These are phyloP conservation scores for Tympanuchus pallidicinctus DNA, from an alignment of 2,113 vertebrate species.

Conservation along the genomic window DNA sequence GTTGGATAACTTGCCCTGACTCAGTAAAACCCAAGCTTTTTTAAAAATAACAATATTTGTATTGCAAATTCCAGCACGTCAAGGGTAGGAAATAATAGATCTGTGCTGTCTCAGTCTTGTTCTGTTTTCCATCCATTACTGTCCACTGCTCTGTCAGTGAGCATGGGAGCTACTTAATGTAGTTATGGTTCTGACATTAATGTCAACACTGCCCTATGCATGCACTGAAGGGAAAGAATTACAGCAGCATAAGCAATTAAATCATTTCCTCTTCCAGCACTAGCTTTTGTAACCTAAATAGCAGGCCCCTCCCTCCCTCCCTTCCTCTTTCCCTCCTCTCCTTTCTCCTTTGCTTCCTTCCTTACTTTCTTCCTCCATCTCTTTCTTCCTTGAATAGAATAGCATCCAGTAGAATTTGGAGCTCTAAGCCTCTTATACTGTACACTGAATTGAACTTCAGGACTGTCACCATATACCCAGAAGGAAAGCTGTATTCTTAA, in stretches of 20 bases:
- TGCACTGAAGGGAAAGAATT: neutral
- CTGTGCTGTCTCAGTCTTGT: neutral
- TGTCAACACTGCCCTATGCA: neutral
- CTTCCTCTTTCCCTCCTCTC: neutral
- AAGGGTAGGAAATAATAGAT: neutral
- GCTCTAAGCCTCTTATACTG: neutral
- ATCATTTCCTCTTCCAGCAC: neutral
- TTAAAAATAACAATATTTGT: neutral
- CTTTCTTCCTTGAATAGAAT: neutral
- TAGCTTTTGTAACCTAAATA: constrained; percentile 5
- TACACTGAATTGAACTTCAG: neutral
- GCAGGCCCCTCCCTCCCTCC: neutral
- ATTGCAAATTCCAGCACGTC: neutral
- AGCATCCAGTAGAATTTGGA: neutral
- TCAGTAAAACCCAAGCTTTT: constrained; percentile 7
- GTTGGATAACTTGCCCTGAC: neutral
- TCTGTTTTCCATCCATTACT: neutral
- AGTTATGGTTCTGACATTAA: neutral
- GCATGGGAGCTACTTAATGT: neutral
- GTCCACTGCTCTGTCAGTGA: neutral
- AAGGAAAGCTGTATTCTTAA: neutral
- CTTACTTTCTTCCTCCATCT: neutral
- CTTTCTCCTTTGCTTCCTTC: neutral
- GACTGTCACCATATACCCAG: neutral
- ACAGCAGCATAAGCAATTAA: neutral